Conservation (phyloP, 2,888 invertebrate species). For the Parnassius glacialis region DNA sequence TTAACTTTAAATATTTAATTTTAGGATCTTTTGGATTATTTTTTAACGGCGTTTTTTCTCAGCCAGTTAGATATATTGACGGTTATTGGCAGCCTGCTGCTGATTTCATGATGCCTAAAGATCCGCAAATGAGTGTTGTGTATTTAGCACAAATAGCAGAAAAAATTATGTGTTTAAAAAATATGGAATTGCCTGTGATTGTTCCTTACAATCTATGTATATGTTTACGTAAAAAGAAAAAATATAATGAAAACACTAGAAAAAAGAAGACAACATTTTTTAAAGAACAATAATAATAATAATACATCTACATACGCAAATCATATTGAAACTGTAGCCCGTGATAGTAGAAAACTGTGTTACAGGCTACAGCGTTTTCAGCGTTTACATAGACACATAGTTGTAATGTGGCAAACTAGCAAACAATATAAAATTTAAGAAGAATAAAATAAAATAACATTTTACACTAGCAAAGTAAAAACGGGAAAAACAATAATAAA, state of each 20-base stretch:
- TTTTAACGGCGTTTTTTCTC: conserved; percentile 78
- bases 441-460: too few relatives aligned
- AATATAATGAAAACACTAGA: not conserved
- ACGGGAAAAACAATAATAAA: too few relatives aligned
- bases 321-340: too few relatives aligned
- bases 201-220: conserved; percentile 44
- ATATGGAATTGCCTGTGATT: conserved; percentile 50
- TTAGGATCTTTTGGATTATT: conserved; percentile 78
- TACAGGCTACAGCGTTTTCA: too few relatives aligned
- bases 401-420: too few relatives aligned
- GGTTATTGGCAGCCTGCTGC: conserved; percentile 70
- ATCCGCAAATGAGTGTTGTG: conserved; percentile 54
- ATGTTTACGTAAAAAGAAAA: conserved; percentile 36
- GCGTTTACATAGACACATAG: too few relatives aligned
- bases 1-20: not conserved
- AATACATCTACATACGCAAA: too few relatives aligned
- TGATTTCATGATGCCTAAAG: conserved; percentile 57
- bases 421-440: too few relatives aligned
- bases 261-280: conserved; percentile 1
- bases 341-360: too few relatives aligned
- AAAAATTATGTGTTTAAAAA: conserved; percentile 44
- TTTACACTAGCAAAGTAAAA: too few relatives aligned
- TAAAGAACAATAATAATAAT: not conserved
- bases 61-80: conserved; percentile 70
- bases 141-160: conserved; percentile 61